phyloP scores from a whole-genome alignment of 2,888 invertebrate species.

The Cryptus viduatorius region DNA sequence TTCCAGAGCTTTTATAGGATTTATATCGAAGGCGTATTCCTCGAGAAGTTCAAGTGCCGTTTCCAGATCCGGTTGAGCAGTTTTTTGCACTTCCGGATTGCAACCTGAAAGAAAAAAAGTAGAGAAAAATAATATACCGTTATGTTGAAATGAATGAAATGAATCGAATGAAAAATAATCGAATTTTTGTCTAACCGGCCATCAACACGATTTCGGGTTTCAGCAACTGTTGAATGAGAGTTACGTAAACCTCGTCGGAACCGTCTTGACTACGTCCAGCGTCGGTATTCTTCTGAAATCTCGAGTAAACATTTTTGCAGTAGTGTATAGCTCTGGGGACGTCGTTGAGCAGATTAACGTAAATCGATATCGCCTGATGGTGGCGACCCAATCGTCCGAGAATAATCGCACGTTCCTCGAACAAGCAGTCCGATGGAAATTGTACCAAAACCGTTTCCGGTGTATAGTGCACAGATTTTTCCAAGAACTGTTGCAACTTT shows the following conservation, averaged over 20 bases:
- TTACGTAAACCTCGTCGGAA: slow-evolving; percentile 86
- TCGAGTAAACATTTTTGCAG: slow-evolving; percentile 90
- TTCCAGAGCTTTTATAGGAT: slow-evolving; percentile 92
- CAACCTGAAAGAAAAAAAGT: slow-evolving; percentile 71
- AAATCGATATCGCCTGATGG: slow-evolving; percentile 96
- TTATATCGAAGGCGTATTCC: slow-evolving; percentile 93
- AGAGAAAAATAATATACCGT: not conserved
- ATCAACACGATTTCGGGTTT: slow-evolving; percentile 82
- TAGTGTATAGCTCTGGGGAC: slow-evolving; percentile 93
- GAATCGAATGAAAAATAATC: not conserved
- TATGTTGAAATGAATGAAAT: no score
- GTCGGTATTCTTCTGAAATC: slow-evolving; percentile 78
- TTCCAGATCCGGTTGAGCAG: slow-evolving; percentile 91
- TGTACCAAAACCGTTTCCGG: slow-evolving; percentile 94
- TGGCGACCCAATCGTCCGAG: slow-evolving; percentile 96
- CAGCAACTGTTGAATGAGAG: slow-evolving; percentile 87
- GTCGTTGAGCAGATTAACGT: slow-evolving; percentile 94
- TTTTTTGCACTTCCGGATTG: slow-evolving; percentile 85
- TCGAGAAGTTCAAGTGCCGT: slow-evolving; percentile 93
- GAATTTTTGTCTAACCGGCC: slow-evolving; percentile 73
- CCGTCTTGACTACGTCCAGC: slow-evolving; percentile 78
- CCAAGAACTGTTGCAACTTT: slow-evolving; percentile 92
- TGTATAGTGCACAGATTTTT: slow-evolving; percentile 92
- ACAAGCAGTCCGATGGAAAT: slow-evolving; percentile 93
- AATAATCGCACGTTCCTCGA: slow-evolving; percentile 98